A percentile compares a stretch with the other conserved stretches of the same genome.
These are phyloP conservation scores for Drosophila eohydei DNA, from an alignment of 2,888 invertebrate genomes.

Conservation along the genomic window DNA sequence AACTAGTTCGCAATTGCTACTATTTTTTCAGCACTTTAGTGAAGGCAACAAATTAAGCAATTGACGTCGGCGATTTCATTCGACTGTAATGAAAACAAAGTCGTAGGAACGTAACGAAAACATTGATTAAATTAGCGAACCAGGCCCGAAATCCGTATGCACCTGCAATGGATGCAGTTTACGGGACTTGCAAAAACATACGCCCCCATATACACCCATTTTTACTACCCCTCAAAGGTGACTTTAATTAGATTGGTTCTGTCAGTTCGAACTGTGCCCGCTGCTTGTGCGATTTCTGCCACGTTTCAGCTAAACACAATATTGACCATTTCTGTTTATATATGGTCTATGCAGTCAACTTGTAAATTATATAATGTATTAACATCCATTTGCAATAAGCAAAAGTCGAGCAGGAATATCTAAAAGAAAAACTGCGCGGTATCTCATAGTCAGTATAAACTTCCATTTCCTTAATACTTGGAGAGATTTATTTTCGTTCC, in stretches of 20 bases:
- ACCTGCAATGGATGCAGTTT: constrained; percentile 11
- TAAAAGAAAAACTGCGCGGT: background rate
- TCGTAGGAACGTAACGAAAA: background rate
- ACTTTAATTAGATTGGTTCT: constrained; percentile 70
- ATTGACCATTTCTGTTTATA: constrained; percentile 11
- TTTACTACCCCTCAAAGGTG: constrained; percentile 62
- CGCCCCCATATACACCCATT: constrained; percentile 11
- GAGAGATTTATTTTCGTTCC: background rate
- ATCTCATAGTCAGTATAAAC: background rate
- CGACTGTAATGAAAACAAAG: constrained; percentile 22
- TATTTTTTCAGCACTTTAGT: constrained; percentile 25
- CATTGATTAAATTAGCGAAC: constrained; percentile 39
- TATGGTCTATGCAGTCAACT: background rate
- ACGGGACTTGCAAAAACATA: background rate
- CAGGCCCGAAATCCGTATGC: constrained; percentile 22
- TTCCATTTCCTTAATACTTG: background rate
- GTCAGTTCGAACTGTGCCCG: constrained; percentile 32
- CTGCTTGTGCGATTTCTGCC: constrained; percentile 40
- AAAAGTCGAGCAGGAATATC: background rate
- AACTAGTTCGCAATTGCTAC: constrained; percentile 12
- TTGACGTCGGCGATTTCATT: constrained; percentile 30
- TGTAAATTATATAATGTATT: background rate
- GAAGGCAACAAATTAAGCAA: constrained; percentile 23
- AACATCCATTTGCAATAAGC: background rate
- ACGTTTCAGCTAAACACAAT: constrained; percentile 29